Conservation (phyloP, 2,888 invertebrate species). For the Adelphocoris suturalis region DNA sequence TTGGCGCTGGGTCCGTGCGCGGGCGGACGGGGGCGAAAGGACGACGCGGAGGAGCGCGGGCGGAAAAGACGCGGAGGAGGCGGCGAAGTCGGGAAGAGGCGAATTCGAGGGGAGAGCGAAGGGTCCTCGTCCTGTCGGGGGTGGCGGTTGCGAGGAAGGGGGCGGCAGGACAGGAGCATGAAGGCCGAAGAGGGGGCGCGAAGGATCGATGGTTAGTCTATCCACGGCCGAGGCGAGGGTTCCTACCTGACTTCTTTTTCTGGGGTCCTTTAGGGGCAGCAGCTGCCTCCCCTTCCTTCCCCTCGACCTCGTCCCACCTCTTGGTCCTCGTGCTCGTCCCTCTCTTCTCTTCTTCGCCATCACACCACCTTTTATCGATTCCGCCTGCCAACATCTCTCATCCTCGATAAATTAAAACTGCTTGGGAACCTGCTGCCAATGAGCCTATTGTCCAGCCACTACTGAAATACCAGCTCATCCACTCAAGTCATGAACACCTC, state of each 20-base stretch:
- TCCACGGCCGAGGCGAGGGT: conserved; percentile 52
- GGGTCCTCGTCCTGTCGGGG: neutral
- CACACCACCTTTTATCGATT: conserved; percentile 16
- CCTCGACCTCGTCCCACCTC: neutral
- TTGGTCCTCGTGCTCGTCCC: conserved; percentile 30
- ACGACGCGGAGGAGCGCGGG: neutral
- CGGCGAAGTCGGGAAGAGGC: conserved; percentile 12
- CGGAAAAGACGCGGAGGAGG: conserved; percentile 7
- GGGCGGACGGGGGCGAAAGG: neutral
- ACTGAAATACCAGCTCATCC: no score
- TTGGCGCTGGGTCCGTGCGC: conserved; percentile 10
- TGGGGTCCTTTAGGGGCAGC: conserved; percentile 61
- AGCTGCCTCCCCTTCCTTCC: conserved; percentile 27
- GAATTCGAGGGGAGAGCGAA: neutral
- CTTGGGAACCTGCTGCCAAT: neutral
- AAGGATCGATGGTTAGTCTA: conserved; percentile 66
- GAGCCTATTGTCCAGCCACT: neutral
- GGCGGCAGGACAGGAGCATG: conserved; percentile 31
- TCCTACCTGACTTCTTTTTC: conserved; percentile 65
- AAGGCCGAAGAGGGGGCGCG: neutral
- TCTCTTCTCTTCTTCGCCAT: neutral
- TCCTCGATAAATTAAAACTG: conserved; percentile 22
- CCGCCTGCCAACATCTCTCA: neutral
- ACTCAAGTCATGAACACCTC: no score
- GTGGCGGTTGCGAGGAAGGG: neutral